Percentiles rank a stretch among this genome's conserved stretches.
Conservation (phyloP, 2,888 invertebrate genomes). For the Morpho achilles region DNA sequence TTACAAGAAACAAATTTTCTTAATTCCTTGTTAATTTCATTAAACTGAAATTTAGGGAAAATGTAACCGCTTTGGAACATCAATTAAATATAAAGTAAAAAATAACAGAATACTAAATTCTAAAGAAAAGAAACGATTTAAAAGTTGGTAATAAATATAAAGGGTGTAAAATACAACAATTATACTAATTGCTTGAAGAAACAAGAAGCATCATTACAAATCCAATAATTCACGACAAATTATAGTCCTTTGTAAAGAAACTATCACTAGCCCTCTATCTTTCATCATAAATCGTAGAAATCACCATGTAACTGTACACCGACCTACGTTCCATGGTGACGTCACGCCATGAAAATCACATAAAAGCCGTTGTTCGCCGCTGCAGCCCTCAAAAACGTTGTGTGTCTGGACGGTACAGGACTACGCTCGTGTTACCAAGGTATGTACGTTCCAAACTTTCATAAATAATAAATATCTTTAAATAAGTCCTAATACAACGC, state of each 20-base stretch:
- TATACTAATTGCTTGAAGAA: not conserved
- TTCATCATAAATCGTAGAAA: slow-evolving; percentile 22
- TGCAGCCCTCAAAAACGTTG: slow-evolving; percentile 56
- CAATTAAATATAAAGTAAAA: too few relatives aligned
- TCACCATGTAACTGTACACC: slow-evolving; percentile 41
- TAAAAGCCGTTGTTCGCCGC: slow-evolving; percentile 49
- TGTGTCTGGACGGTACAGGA: slow-evolving; percentile 63
- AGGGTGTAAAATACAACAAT: not conserved
- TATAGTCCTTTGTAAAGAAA: slow-evolving; percentile 13
- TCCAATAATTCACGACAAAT: slow-evolving; percentile 5
- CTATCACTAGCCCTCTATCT: slow-evolving; percentile 14
- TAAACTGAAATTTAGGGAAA: too few relatives aligned
- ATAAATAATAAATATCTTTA: not conserved
- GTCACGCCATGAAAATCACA: slow-evolving; percentile 45
- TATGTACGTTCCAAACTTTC: slow-evolving; percentile 40
- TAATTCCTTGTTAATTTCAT: too few relatives aligned
- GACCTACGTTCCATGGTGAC: slow-evolving; percentile 62
- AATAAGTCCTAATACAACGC: not conserved
- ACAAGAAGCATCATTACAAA: too few relatives aligned
- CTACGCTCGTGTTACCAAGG: slow-evolving; percentile 26
- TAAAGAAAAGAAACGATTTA: too few relatives aligned
- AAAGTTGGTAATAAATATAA: too few relatives aligned
- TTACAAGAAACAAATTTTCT: too few relatives aligned
- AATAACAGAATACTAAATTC: too few relatives aligned
- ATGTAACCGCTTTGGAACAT: too few relatives aligned